Evolutionary conservation across 2,888 invertebrate genomes (phyloP), one percentile per base, ranked within the genome.

Genomic region (Strigamia crassipes): DNA sequence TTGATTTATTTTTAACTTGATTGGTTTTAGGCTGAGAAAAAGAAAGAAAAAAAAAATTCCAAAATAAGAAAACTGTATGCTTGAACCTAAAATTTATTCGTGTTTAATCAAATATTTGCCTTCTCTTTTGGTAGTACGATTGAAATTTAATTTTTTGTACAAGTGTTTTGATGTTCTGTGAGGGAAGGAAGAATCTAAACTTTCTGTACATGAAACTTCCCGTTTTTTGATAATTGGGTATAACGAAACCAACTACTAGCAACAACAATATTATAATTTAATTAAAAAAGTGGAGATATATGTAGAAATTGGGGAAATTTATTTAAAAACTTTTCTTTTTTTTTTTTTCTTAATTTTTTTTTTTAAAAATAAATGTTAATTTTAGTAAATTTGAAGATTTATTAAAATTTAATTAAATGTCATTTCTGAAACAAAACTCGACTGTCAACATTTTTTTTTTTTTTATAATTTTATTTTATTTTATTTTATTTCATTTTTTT

Each of bases 51-150:
- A 34, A 34, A 34, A 34, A 34, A 34, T 34, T 34, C 3, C 34
- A 34, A 34, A 34, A 34, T 34, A 34, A 34, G 34, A 34, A 34
- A 34, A 34, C 6, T 34, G 34, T 34, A 34, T 34, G 34, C 34
- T 34, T 34, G 3, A 5, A 34, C 34, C 34, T 34, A 34, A 34
- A 51, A 27, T 73, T 73, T 31, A n/a, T 18, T 73, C 73, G 10
- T 73, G 31, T 27, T 73, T 73, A 12, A 56, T 27, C 13, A 31
- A 73, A 3, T 27, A 73, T 73, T 73, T 73, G 13, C 21, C 21
- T 73, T 73, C 73, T 73, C 3, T 73, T 73, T 73, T 73, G 73
- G 31, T 31, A 73, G 73, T 73, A 34, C 34, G 34, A 34, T 34
- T 51, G 51, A 51, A 51, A 51, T 51, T 51, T 51, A 9, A 51